phyloP scores from a whole-genome alignment of 1,140 invertebrate species.

The Papilio dardanus region DNA sequence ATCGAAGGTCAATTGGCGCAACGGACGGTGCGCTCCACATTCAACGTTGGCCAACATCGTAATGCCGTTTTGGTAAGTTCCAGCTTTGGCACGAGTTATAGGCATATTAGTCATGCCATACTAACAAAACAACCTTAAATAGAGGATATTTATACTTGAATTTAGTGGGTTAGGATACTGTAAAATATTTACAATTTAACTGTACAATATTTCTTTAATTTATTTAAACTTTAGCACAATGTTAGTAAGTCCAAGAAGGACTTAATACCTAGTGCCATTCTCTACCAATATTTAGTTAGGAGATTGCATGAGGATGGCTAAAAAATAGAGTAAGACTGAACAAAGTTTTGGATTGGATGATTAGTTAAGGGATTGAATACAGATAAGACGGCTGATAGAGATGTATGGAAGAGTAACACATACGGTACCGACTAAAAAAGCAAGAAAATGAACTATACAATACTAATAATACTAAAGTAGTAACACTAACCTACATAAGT shows the following conservation, averaged over 20 bases:
- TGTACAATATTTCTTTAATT: background rate
- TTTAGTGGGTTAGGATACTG: background rate
- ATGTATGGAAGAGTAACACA: background rate
- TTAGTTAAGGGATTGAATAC: no score
- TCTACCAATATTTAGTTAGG: no score
- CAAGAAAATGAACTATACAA: background rate
- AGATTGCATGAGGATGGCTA: no score
- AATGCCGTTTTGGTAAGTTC: slow-evolving; percentile 23
- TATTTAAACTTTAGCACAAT: no score
- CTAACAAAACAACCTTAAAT: slow-evolving; percentile 5
- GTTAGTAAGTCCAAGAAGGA: no score
- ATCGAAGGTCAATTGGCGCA: slow-evolving; percentile 22
- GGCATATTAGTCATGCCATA: background rate
- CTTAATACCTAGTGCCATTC: no score
- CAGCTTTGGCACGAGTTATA: background rate
- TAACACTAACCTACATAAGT: no score
- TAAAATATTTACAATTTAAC: background rate
- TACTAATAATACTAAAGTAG: no score
- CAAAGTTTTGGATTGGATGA: no score
- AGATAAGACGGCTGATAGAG: no score
- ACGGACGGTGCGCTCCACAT: slow-evolving; percentile 25
- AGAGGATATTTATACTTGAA: background rate
- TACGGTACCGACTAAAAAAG: background rate
- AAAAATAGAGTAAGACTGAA: no score
- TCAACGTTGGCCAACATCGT: slow-evolving; percentile 8